Evolutionary conservation across 2,113 vertebrate species (phyloP).

Genomic region (Cathartes aura): DNA sequence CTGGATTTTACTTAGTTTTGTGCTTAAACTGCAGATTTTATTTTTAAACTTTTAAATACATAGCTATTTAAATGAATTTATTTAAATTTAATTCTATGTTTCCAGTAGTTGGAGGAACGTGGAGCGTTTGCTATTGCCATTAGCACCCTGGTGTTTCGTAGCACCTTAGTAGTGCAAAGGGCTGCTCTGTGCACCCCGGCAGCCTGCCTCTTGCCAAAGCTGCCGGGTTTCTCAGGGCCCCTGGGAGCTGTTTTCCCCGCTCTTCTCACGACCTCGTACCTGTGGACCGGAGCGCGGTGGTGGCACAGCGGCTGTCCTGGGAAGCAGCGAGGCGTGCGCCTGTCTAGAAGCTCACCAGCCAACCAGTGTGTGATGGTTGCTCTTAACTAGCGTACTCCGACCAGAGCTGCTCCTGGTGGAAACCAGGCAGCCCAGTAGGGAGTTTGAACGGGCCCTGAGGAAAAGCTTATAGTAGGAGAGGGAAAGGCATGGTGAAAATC

Average conservation of each 20-base stretch:
- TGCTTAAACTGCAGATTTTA: not conserved
- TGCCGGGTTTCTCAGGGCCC: not conserved
- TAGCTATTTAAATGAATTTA: not conserved
- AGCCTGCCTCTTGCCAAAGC: not conserved
- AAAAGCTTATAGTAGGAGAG: not conserved
- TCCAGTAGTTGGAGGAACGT: not conserved
- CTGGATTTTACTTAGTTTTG: not conserved
- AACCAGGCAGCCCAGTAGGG: too few relatives aligned
- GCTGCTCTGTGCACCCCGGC: not conserved
- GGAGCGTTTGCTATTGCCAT: not conserved
- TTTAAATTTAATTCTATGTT: not conserved
- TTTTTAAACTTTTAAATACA: not conserved
- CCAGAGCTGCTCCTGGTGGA: not conserved
- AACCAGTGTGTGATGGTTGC: not conserved
- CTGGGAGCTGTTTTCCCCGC: not conserved
- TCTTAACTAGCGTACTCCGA: not conserved
- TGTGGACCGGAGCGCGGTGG: not conserved
- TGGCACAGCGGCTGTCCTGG: not conserved
- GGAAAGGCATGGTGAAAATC: not conserved
- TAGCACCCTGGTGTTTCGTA: not conserved
- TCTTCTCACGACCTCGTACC: not conserved
- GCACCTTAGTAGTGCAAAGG: not conserved
- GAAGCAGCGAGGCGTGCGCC: accelerated
- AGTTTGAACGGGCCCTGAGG: not conserved
- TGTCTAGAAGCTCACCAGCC: not conserved